phyloP scores from a whole-genome alignment of 2,797 vertebrate species.

The Helicolenus hilgendorfi region DNA sequence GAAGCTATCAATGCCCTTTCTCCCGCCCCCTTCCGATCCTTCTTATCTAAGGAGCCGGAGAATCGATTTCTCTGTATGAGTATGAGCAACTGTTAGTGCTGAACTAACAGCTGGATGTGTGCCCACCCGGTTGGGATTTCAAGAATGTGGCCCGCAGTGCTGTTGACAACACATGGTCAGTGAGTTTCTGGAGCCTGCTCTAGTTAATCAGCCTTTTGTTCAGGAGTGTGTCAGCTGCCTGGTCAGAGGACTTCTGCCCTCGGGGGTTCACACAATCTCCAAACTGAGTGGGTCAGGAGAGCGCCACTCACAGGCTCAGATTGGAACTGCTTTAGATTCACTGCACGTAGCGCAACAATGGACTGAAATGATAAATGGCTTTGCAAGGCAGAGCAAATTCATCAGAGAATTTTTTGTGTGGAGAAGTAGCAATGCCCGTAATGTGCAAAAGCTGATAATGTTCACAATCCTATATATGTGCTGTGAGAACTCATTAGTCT shows the following conservation, averaged over 20 bases:
- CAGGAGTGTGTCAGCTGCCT: conserved; percentile 87
- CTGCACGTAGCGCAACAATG: conserved; percentile 39
- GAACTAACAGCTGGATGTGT: conserved; percentile 70
- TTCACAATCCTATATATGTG: conserved; percentile 19
- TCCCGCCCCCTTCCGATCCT: conserved; percentile 1
- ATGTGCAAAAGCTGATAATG: conserved; percentile 36
- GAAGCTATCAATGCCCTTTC: conserved; percentile 29
- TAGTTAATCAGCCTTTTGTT: conserved; percentile 85
- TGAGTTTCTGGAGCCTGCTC: conserved; percentile 56
- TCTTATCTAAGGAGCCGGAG: conserved; percentile 54
- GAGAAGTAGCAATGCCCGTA: conserved; percentile 18
- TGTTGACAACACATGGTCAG: conserved; percentile 81
- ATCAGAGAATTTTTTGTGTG: conserved; percentile 46
- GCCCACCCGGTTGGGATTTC: conserved; percentile 74
- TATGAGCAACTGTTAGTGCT: conserved; percentile 67
- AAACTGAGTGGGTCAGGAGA: conserved; percentile 41
- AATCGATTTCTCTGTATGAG: conserved; percentile 66
- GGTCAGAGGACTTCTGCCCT: conserved; percentile 78
- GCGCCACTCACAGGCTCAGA: conserved; percentile 45
- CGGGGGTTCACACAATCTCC: conserved; percentile 58
- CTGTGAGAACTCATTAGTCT: conserved; percentile 51
- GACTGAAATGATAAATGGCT: conserved; percentile 58
- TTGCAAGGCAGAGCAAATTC: conserved; percentile 47
- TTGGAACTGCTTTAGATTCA: conserved; percentile 53
- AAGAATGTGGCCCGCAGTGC: conserved; percentile 79